Conservation (phyloP, 35 echinoderm and acorn worm species). For the Amphiura filiformis region DNA sequence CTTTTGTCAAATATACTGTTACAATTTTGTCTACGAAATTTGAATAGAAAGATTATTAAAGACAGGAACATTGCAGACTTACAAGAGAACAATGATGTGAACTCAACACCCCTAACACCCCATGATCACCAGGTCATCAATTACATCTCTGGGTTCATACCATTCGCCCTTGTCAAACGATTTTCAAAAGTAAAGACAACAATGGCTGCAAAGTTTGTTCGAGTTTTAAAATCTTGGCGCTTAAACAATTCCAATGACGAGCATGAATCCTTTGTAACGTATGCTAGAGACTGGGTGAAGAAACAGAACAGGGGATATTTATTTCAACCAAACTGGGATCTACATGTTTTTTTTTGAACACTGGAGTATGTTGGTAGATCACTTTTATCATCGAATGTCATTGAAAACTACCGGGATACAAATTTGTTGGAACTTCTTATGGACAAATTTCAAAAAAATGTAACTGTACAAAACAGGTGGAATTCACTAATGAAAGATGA, state of each 20-base stretch:
- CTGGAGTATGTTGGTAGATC: background rate
- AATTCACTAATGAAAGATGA: background rate
- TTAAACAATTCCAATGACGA: background rate
- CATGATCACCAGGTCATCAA: constrained; percentile 1
- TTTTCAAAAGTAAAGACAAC: background rate
- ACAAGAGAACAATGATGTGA: background rate
- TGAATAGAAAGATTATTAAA: background rate
- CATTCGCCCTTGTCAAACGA: background rate
- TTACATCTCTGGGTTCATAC: constrained; percentile 10
- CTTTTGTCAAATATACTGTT: background rate
- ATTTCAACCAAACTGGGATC: background rate
- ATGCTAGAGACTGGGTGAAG: background rate
- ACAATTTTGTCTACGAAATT: background rate
- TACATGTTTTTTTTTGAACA: background rate
- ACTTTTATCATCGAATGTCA: background rate
- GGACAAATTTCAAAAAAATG: background rate
- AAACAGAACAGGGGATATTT: background rate
- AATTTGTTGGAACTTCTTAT: background rate
- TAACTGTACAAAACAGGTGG: background rate
- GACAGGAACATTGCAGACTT: background rate
- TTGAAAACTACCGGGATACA: background rate
- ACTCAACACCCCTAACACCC: background rate
- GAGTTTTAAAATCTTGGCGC: background rate
- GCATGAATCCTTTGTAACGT: background rate
- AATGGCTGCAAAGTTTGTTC: background rate